Evolutionary conservation across 2,888 invertebrate species (phyloP), one percentile per base, ranked within the genome.

Genomic region (Cryptocephalus moraei): DNA sequence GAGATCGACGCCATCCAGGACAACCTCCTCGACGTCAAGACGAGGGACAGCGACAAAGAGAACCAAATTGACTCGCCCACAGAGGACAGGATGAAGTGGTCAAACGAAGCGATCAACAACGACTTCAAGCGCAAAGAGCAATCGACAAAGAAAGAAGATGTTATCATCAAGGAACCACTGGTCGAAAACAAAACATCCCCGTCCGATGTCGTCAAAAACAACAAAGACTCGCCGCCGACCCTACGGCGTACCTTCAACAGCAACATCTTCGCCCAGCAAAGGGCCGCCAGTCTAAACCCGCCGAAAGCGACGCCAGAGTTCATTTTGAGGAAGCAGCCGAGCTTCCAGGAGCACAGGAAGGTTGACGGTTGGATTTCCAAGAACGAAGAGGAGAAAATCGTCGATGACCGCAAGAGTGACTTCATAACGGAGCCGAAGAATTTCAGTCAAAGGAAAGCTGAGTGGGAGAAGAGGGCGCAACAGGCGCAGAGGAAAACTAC

Each of bases 391-490:
- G 62, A 64, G 14, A 58, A 60, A 46, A 49, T 53, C 14, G 52
- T 56, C 40, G 60, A 56, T 6, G 60, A 58, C 48, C 56, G 61
- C 22, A 57, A 62, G 12, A 54, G 53, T 9, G 63, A 54, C 40
- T 59, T 65, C 46, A 63, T 66, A 32, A 76, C 77, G 39, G 76
- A 77, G 62, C 82, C 83, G 60, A 84, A 84, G 62, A 82, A 84
- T 50, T 85, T 86, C 54, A 77, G 82, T 64, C 84, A 85, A 62
- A 77, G 84, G 62, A 76, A 82, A 48, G 85, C 85, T 8, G 84
- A 86, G 63, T 86, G 86, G 86, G 86, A 86, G 66, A 77, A 84
- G 58, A 73, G 86, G 56, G 84, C 84, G 34, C 83, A 84, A 69
- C 82, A 82, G 69, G 82, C 79, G 58, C 76, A 78, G 73, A 78